These are phyloP conservation scores for Eretmochelys imbricata DNA, from an alignment of 2,113 vertebrate genomes.

Conservation along the genomic window DNA sequence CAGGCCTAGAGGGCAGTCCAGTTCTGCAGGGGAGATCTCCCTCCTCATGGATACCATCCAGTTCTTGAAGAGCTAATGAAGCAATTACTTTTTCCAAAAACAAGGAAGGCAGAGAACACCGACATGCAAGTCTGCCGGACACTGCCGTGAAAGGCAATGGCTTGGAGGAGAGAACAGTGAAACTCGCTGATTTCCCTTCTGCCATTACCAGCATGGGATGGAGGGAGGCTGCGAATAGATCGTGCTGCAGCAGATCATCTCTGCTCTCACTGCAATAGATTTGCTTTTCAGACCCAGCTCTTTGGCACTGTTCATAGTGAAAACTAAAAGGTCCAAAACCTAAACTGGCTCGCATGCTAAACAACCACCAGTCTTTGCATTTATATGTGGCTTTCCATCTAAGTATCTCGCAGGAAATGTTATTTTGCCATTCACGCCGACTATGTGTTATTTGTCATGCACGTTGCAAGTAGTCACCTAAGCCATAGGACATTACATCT, in stretches of 20 bases:
- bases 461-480: accelerated
- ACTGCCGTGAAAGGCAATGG: not conserved
- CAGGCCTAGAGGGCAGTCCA: not conserved
- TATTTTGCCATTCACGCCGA: not conserved
- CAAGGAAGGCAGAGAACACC: accelerated
- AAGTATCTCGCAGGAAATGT: accelerated
- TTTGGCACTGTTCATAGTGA: not conserved
- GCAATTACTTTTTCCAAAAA: constrained; percentile 19
- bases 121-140: not conserved
- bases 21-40: constrained; percentile 22
- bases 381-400: accelerated
- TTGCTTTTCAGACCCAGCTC: not conserved
- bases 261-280: not conserved
- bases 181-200: not conserved
- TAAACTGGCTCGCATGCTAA: not conserved
- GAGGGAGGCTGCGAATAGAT: not conserved
- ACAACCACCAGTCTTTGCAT: accelerated
- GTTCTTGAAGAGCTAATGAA: constrained; percentile 6
- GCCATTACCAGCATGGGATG: no score
- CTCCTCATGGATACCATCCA: not conserved
- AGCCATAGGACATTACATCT: accelerated
- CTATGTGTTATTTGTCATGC: not conserved
- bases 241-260: not conserved
- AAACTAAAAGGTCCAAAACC: not conserved
- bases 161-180: not conserved